phyloP scores from a whole-genome alignment of 2,888 invertebrate species.

The Sminthurinus aureus region DNA sequence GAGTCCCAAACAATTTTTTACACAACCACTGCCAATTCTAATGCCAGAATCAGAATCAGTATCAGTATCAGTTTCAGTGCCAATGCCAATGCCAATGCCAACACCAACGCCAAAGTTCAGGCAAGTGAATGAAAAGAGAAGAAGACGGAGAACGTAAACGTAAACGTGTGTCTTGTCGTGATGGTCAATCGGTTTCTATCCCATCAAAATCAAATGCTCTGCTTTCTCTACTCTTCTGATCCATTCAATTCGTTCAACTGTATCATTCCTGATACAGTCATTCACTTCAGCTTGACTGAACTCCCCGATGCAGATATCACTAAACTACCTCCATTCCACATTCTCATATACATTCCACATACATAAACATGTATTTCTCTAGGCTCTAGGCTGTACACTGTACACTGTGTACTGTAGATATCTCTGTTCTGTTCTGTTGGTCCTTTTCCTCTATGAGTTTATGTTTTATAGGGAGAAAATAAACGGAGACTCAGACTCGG shows the following conservation, averaged over 20 bases:
- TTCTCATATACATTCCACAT: background rate
- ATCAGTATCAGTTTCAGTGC: too few species aligned
- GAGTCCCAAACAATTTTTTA: too few species aligned
- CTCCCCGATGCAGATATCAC: conserved; percentile 22
- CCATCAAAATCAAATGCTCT: conserved; percentile 44
- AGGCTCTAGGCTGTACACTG: background rate
- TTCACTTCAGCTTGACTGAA: conserved; percentile 49
- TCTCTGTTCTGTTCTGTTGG: background rate
- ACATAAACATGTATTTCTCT: background rate
- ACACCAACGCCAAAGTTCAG: too few species aligned
- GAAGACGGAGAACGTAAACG: too few species aligned
- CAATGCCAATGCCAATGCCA: too few species aligned
- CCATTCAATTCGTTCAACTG: conserved; percentile 48
- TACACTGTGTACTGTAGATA: background rate
- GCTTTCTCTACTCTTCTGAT: conserved; percentile 32
- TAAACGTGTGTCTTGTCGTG: background rate
- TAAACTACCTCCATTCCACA: background rate
- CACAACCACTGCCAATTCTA: background rate
- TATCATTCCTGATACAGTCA: conserved; percentile 54
- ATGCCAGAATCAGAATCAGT: too few species aligned
- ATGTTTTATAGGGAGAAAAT: background rate
- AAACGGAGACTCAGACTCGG: background rate
- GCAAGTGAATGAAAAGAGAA: too few species aligned
- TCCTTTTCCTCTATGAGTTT: background rate
- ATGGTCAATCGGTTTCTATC: conserved; percentile 5